Evolutionary conservation across 2,797 vertebrate genomes (phyloP), one percentile per base, ranked within the genome.

Genomic region (Graptemys geographica): DNA sequence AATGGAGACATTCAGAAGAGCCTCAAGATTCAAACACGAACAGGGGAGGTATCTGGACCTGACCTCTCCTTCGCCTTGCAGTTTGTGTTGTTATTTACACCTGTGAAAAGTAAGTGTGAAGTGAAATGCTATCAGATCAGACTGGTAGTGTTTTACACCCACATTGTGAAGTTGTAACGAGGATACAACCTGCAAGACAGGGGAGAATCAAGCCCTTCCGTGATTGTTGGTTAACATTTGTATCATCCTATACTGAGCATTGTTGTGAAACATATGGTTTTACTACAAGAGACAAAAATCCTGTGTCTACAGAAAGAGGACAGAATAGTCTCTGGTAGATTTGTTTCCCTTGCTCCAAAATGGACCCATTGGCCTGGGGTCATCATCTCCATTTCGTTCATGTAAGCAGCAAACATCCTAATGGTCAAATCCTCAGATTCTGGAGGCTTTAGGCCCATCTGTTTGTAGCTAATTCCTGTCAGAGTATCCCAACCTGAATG

Each of bases 71-170:
- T 11, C 2, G 15, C 23, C 33, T 37, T 37, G 33, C 37, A 3
- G 78, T 87, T 33, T n/a, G 28, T 0, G 1, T 3, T 1, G 0
- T 2, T 1, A 12, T 8, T 15, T 0, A n/a, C 16, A 4, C 56
- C 83, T 31, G 52, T 1, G 47, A 56, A 79, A 79, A 87, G 55
- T 6, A 37, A 33, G 6, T 11, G 53, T 37, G 59, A 69, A 69
- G 62, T 69, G 33, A 57, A 44, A 44, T 18, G 16, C 37, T 31
- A 19, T 13, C 10, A 37, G 55, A 57, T 19, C 0, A 18, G 52
- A 81, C n/a, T 4, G 9, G 5, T 4, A 1, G 41, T 6, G 49
- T 3, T 85, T 56, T 6, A 53, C n/a, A 37, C 3, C 8, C 37
- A 3, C 80, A 27, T 37, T 52, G 4, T 2, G 28, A 12, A 82